Conservation (phyloP, 2,797 vertebrate genomes). For the Betta splendens region DNA sequence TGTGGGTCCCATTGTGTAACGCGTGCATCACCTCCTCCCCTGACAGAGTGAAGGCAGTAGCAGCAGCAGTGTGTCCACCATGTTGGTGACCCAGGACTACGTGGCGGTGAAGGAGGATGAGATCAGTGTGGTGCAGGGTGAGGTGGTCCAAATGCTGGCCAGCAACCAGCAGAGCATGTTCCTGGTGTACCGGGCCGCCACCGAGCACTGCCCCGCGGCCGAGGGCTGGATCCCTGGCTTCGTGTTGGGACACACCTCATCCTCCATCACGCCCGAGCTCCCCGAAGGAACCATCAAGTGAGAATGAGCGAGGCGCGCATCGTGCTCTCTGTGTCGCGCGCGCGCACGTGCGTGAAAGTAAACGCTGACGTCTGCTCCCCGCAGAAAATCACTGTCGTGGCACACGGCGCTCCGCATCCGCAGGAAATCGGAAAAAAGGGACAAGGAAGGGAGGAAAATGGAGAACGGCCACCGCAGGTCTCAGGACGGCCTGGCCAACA, state of each 20-base stretch:
- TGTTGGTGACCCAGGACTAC: slow-evolving; percentile 99
- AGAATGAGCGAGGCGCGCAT: slow-evolving; percentile 62
- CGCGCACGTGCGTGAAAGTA: too few relatives aligned
- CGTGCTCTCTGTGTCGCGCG: too few relatives aligned
- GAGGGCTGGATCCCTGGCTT: slow-evolving; percentile 99
- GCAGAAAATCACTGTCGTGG: slow-evolving; percentile 97
- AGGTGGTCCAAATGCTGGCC: slow-evolving; percentile 99
- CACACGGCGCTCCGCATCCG: slow-evolving; percentile 97
- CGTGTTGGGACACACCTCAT: slow-evolving; percentile 97
- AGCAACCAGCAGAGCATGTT: slow-evolving; percentile 99
- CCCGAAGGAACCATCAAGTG: slow-evolving; percentile 97
- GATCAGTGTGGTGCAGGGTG: slow-evolving; percentile 97
- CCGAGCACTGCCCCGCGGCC: slow-evolving; percentile 96
- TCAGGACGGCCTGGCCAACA: slow-evolving; percentile 91
- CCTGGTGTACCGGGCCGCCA: slow-evolving; percentile 97
- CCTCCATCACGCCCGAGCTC: slow-evolving; percentile 88
- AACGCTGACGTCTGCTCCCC: not conserved
- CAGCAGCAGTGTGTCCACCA: slow-evolving; percentile 99
- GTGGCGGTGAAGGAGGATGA: slow-evolving; percentile 99
- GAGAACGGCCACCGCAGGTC: slow-evolving; percentile 97
- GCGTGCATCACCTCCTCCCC: slow-evolving; percentile 3
- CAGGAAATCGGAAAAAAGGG: slow-evolving; percentile 97
- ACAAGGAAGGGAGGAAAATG: slow-evolving; percentile 94
- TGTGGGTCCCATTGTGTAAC: slow-evolving; percentile 3
- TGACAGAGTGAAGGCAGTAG: slow-evolving; percentile 98